A percentile compares a stretch with the other conserved stretches of the same genome.
Conservation (phyloP, 2,113 vertebrate species). For the Narcine bancroftii region DNA sequence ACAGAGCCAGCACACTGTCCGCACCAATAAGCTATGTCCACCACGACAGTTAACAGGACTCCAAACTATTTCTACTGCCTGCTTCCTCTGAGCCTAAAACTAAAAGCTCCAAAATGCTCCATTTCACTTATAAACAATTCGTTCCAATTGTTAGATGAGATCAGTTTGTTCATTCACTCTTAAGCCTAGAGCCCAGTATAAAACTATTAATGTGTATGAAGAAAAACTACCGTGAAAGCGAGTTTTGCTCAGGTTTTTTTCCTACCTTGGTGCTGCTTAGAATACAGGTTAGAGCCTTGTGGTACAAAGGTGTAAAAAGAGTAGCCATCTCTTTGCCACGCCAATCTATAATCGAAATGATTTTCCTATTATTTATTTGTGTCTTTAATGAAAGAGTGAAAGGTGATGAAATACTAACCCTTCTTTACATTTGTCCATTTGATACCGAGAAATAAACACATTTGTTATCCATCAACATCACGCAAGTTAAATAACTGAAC, state of each 20-base stretch:
- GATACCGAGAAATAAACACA: not conserved
- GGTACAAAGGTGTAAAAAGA: not conserved
- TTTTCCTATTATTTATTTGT: not conserved
- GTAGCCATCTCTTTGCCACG: not conserved
- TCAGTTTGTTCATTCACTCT: not conserved
- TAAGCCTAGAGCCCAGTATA: not conserved
- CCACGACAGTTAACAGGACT: not conserved
- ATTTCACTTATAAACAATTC: not conserved
- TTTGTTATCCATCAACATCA: conserved; percentile 9
- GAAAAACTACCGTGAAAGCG: not conserved
- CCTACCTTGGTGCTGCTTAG: too few species aligned
- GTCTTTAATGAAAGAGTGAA: not conserved
- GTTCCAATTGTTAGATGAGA: not conserved
- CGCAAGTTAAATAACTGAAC: not conserved
- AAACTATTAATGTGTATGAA: not conserved
- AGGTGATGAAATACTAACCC: not conserved
- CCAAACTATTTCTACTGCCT: not conserved
- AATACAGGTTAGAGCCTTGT: too few species aligned
- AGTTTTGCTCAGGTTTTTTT: not conserved
- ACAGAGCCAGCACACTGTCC: not conserved
- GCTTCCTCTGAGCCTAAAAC: not conserved
- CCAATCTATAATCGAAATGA: not conserved
- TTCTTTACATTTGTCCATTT: not conserved
- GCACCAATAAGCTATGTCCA: not conserved
- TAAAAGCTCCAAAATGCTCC: not conserved